Conservation (phyloP, 2,888 invertebrate genomes). For the Morinoia aosen region DNA sequence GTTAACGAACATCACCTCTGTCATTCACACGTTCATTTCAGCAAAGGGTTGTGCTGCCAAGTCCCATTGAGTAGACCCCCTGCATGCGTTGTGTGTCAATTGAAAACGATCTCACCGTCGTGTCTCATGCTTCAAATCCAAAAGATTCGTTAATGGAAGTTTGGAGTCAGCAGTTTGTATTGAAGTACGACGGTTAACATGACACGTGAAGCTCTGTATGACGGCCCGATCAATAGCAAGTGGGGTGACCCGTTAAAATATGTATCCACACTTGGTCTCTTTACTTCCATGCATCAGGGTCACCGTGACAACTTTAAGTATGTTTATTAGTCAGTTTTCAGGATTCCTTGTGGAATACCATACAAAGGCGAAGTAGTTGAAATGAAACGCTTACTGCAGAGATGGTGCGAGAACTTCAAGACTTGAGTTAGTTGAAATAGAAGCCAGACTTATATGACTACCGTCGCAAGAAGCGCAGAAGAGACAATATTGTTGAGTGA, state of each 20-base stretch:
- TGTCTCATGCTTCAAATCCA: not conserved
- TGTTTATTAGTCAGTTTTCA: not conserved
- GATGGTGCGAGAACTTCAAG: not conserved
- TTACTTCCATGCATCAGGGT: not conserved
- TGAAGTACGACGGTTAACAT: not conserved
- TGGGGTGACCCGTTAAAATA: not conserved
- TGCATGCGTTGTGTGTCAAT: not conserved
- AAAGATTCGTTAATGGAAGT: not conserved
- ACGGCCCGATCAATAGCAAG: not conserved
- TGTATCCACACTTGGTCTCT: not conserved
- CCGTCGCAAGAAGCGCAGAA: not conserved
- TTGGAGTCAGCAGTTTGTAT: slow-evolving; percentile 12
- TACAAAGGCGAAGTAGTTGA: not conserved
- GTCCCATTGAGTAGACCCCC: not conserved
- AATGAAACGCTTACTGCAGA: not conserved
- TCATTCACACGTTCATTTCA: not conserved
- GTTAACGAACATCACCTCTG: not conserved
- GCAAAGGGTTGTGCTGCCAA: not conserved
- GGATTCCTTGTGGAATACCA: not conserved
- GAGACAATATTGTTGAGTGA: not conserved
- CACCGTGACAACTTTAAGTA: not conserved
- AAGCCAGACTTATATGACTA: not conserved
- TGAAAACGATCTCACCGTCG: not conserved
- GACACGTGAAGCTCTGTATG: not conserved
- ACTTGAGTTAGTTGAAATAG: not conserved